Evolutionary conservation across 37 sponge, comb jelly and placozoan species (phyloP), one percentile per base, ranked within the genome.

Genomic region (Bolinopsis microptera): DNA sequence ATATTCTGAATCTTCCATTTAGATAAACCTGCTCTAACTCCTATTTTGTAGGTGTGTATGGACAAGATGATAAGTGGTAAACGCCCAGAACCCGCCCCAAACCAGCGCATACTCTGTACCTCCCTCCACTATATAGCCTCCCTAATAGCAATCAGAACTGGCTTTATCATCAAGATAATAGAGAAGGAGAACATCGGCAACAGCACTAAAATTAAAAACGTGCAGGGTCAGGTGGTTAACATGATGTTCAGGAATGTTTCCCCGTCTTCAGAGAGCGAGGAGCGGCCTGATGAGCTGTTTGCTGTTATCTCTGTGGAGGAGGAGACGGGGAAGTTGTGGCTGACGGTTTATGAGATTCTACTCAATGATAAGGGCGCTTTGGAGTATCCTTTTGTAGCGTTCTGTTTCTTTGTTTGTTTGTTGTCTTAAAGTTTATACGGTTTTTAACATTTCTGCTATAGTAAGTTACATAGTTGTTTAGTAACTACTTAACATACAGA

Each of bases 291-390:
- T 34, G 80, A 77, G 21, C 18, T 77, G 21, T 16, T 77, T 16
- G 80, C 80, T 13, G 35, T 77, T 1, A 27, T 77, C 1, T 77
- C 80, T 77, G 37, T 35, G 35, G 0, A 34, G 9, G 35, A 77
- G 37, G 33, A 77, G 80, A 77, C 36, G 22, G 80, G 80, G 21
- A 3, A 16, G 35, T 36, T 77, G 1, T 77, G 80, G 80, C 37
- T 77, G 80, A 16, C 80, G 27, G 80, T 77, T 21, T 77, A 77
- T 32, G 80, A 77, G 80, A 77, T 77, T 3, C 33, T 27, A 0
- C 33, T 32, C 27, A 77, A 27, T 16, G 80, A 77, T 32, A 32
- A 28, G 37, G 80, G 80, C 3, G 61, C 5, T 48, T 48, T 48
- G 61, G 61, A 48, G 61, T 48, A 48, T 48, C 61, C 61, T 48